These are phyloP conservation scores for Oreonectes daqikongensis DNA, from an alignment of 2,797 vertebrate species.

Conservation along the genomic window DNA sequence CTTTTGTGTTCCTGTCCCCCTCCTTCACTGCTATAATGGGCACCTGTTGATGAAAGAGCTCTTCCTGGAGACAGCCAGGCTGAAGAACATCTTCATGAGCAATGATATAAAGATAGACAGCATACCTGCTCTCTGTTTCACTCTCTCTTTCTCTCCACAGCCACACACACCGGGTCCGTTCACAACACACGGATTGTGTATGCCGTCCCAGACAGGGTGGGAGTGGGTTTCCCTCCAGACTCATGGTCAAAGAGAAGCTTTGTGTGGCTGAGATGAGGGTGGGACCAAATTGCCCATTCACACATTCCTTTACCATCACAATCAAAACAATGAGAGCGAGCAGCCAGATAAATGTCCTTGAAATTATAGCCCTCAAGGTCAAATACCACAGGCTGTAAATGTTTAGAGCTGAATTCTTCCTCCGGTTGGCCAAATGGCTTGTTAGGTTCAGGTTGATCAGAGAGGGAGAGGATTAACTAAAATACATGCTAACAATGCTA, in stretches of 20 bases:
- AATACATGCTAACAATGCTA: no score
- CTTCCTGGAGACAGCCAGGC: constrained; percentile 71
- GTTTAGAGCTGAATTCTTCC: neutral
- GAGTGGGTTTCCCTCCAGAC: constrained; percentile 49
- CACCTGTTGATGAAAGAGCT: constrained; percentile 69
- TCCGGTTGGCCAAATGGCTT: neutral
- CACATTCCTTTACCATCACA: constrained; percentile 46
- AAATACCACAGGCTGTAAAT: constrained; percentile 12
- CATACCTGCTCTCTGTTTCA: constrained; percentile 35
- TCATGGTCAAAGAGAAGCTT: constrained; percentile 55
- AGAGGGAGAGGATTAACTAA: neutral
- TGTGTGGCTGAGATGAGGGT: constrained; percentile 54
- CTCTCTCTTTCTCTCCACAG: constrained; percentile 17
- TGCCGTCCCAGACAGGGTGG: constrained; percentile 36
- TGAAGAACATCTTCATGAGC: constrained; percentile 51
- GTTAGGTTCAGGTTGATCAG: neutral
- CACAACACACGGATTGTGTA: constrained; percentile 32
- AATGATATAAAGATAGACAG: constrained; percentile 9
- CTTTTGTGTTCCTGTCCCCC: constrained; percentile 39
- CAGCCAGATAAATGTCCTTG: constrained; percentile 36
- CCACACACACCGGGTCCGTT: constrained; percentile 20
- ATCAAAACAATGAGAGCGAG: constrained; percentile 43
- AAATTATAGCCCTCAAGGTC: constrained; percentile 27
- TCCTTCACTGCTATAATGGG: constrained; percentile 36
- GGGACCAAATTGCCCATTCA: constrained; percentile 58